Conservation (phyloP, 2,888 invertebrate species). For the Thecophora atra region DNA sequence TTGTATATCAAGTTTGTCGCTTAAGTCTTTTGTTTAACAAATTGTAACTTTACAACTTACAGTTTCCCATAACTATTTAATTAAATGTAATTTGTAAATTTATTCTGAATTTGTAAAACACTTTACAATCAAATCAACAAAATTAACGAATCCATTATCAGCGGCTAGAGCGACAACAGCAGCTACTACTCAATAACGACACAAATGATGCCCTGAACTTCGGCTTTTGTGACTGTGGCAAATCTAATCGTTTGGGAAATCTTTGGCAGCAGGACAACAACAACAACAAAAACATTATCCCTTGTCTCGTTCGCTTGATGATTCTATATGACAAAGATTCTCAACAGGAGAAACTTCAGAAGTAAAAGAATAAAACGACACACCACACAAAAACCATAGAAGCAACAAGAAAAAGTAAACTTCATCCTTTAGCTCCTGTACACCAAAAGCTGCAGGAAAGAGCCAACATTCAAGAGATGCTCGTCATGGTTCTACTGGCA, state of each 20-base stretch:
- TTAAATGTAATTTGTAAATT: no score
- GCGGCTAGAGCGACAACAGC: slow-evolving; percentile 14
- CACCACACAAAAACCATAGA: slow-evolving; percentile 7
- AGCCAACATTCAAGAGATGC: background rate
- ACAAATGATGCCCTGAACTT: slow-evolving; percentile 33
- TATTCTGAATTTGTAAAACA: background rate
- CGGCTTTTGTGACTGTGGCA: slow-evolving; percentile 11
- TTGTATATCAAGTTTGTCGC: no score
- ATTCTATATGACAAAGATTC: background rate
- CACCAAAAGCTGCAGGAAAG: background rate
- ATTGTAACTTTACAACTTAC: no score
- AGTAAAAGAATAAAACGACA: background rate
- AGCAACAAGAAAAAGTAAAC: background rate
- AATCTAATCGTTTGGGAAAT: slow-evolving; percentile 29
- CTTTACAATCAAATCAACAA: background rate
- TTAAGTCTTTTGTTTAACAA: no score
- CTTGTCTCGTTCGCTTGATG: slow-evolving; percentile 21
- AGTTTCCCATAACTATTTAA: no score
- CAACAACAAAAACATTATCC: slow-evolving; percentile 21
- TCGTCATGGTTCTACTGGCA: slow-evolving; percentile 33
- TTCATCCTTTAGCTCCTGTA: slow-evolving; percentile 21
- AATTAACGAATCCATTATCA: background rate
- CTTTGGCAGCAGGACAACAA: slow-evolving; percentile 7
- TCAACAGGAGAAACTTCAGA: background rate
- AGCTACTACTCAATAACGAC: slow-evolving; percentile 25